These are phyloP conservation scores for Megaustenia siamemsis DNA, from an alignment of 2,888 invertebrate species.

Conservation along the genomic window DNA sequence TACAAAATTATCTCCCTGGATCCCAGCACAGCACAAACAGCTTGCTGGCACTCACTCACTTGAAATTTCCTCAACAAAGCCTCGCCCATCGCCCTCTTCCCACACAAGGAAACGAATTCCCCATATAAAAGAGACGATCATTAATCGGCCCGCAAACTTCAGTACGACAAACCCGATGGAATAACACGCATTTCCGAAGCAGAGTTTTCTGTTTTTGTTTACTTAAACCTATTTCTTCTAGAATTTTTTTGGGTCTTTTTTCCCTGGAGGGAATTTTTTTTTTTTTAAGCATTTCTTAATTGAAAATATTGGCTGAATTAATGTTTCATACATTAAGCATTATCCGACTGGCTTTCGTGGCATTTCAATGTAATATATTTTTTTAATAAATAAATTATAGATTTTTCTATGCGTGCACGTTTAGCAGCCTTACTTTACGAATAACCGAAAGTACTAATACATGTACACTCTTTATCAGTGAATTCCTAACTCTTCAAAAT, in stretches of 20 bases:
- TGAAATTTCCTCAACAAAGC: slow-evolving; percentile 19
- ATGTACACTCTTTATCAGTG: too few species aligned
- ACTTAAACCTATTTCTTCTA: background rate
- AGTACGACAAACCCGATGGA: background rate
- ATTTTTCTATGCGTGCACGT: too few species aligned
- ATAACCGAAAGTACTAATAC: too few species aligned
- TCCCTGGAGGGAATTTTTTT: background rate
- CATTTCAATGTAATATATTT: too few species aligned
- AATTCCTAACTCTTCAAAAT: too few species aligned
- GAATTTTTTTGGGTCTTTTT: background rate
- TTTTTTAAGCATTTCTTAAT: background rate
- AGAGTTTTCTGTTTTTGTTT: background rate
- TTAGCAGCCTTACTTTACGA: too few species aligned
- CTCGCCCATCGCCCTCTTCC: slow-evolving; percentile 1
- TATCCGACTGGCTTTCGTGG: background rate
- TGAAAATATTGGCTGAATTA: background rate
- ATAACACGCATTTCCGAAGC: background rate
- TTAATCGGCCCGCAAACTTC: slow-evolving; percentile 7
- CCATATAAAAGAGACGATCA: background rate
- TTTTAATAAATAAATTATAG: too few species aligned
- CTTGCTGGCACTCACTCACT: background rate
- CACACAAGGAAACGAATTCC: background rate
- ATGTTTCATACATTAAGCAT: background rate
- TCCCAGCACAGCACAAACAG: background rate
- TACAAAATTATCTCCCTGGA: slow-evolving; percentile 6